phyloP scores from a whole-genome alignment of 2,113 vertebrate genomes.

The Grantiella picta region DNA sequence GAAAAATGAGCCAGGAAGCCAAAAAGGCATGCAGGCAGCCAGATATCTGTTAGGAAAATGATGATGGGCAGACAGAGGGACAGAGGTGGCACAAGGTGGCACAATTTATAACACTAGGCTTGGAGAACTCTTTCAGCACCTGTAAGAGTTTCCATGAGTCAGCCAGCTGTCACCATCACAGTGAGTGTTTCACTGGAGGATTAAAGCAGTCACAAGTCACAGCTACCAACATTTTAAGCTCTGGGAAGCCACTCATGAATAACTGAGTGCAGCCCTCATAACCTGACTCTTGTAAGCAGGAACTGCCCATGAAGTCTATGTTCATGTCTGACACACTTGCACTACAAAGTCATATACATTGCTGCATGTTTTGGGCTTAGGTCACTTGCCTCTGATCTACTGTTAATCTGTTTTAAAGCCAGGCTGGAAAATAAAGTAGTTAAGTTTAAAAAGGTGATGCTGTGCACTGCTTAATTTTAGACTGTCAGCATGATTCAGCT shows the following conservation, averaged over 20 bases:
- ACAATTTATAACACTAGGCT: not conserved
- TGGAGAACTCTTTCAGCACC: not conserved
- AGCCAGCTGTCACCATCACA: not conserved
- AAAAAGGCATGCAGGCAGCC: not conserved
- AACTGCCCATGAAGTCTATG: not conserved
- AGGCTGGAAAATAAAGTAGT: constrained; percentile 6
- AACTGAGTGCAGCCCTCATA: not conserved
- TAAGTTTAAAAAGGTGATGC: not conserved
- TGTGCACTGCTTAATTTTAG: constrained; percentile 26
- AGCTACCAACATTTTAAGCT: not conserved
- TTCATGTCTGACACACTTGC: not conserved
- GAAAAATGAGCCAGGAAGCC: not conserved
- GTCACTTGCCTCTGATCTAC: constrained; percentile 31
- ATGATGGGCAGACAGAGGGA: not conserved
- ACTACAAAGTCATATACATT: not conserved
- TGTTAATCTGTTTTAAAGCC: not conserved
- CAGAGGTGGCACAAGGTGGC: not conserved
- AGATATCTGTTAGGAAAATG: not conserved
- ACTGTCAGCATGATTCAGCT: constrained; percentile 28
- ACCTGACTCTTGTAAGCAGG: not conserved
- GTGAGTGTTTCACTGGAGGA: not conserved
- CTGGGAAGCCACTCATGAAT: not conserved
- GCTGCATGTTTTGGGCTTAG: not conserved
- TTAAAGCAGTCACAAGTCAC: not conserved
- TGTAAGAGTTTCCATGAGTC: not conserved